Conservation (phyloP, 2,113 vertebrate genomes). For the Pelmatolapia mariae region DNA sequence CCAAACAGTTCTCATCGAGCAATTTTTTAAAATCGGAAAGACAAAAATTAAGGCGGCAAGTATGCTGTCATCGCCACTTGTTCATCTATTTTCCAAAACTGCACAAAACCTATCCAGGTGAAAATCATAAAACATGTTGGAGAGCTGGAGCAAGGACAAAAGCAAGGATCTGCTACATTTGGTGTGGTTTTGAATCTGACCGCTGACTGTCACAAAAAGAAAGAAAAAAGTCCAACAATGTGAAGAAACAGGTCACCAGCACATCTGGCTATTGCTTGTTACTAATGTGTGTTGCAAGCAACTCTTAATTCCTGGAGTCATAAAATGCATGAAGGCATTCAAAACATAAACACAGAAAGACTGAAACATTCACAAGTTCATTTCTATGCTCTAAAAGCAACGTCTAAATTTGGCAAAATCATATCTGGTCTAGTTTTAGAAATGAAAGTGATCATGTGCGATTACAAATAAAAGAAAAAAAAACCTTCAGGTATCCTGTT, state of each 20-base stretch:
- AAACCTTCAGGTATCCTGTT: background rate
- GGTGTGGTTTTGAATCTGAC: background rate
- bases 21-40: background rate
- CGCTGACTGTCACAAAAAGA: background rate
- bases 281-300: background rate
- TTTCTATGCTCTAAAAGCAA: fast-evolving
- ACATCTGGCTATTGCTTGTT: fast-evolving
- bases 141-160: background rate
- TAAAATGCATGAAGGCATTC: background rate
- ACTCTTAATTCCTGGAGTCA: background rate
- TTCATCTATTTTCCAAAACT: background rate
- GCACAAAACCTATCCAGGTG: background rate
- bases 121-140: background rate
- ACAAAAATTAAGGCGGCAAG: background rate
- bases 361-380: background rate
- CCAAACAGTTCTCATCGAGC: background rate
- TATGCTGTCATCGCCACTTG: background rate
- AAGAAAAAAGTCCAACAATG: background rate
- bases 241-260: background rate
- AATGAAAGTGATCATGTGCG: fast-evolving
- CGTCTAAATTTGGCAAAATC: background rate
- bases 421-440: background rate
- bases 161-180: background rate
- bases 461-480: background rate
- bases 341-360: background rate